Evolutionary conservation across 1,140 invertebrate genomes (phyloP).

Genomic region (Philotrypesis tridentata): DNA sequence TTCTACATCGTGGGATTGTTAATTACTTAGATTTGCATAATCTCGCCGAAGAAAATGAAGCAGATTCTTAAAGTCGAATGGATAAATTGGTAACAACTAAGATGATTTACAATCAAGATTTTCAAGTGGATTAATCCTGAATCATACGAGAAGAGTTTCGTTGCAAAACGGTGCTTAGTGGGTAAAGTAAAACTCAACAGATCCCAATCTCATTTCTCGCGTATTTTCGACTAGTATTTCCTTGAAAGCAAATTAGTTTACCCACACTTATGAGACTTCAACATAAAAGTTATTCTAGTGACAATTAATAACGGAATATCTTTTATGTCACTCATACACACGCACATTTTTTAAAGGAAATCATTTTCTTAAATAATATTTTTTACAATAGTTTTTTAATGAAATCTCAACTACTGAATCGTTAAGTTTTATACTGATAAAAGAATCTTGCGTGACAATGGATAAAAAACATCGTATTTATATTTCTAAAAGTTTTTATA

Average conservation of each 20-base stretch:
- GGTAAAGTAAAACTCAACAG: constrained; percentile 9
- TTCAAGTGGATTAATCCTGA: not conserved
- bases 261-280: not conserved
- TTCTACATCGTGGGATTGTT: constrained; percentile 90
- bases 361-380: not conserved
- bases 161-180: constrained; percentile 5
- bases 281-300: not conserved
- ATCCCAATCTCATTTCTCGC: constrained; percentile 23
- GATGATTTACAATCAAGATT: not conserved
- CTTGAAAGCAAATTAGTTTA: not conserved
- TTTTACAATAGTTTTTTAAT: not conserved
- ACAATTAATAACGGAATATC: not conserved
- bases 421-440: not conserved
- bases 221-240: constrained; percentile 10
- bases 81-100: not conserved
- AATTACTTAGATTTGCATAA: constrained; percentile 92
- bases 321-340: not conserved
- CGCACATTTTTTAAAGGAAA: not conserved
- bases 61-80: constrained; percentile 64
- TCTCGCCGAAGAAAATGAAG: constrained; percentile 73
- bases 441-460: not conserved
- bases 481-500: constrained; percentile 42
- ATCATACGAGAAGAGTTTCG: constrained; percentile 38
- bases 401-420: not conserved
- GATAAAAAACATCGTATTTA: constrained; percentile 24